Evolutionary conservation across 2,888 invertebrate species (phyloP).

Genomic region (Meiosimyza platycephala): DNA sequence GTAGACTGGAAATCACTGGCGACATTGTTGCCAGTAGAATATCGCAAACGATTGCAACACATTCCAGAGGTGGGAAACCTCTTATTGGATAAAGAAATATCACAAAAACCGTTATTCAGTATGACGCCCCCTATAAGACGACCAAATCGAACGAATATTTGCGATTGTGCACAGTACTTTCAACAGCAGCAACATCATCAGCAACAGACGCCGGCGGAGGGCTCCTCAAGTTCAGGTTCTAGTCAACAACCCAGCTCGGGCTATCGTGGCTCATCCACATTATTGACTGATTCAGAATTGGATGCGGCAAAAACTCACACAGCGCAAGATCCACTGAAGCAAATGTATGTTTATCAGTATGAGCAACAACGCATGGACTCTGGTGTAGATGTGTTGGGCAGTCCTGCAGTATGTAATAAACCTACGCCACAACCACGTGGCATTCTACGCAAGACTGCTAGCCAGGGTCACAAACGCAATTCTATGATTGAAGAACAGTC

Average conservation of each 20-base stretch:
- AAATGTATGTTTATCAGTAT: conserved; percentile 83
- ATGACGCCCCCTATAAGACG: conserved; percentile 71
- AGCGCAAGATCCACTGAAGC: conserved; percentile 66
- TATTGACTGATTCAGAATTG: conserved; percentile 77
- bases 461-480: conserved; percentile 73
- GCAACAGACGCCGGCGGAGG: conserved; percentile 44
- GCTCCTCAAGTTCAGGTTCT: conserved; percentile 59
- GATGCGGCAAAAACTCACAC: conserved; percentile 48
- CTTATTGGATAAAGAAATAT: conserved; percentile 61
- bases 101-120: conserved; percentile 72
- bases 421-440: conserved; percentile 72
- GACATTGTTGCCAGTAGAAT: conserved; percentile 87
- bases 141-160: conserved; percentile 68
- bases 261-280: conserved; percentile 86
- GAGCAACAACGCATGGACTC: conserved; percentile 77
- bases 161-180: conserved; percentile 65
- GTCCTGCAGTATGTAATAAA: conserved; percentile 69
- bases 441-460: conserved; percentile 63
- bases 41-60: conserved; percentile 79
- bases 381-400: conserved; percentile 66
- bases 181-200: conserved; percentile 48
- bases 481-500: conserved; percentile 80
- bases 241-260: conserved; percentile 89
- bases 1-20: conserved; percentile 94
- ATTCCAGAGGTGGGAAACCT: conserved; percentile 78